These are phyloP conservation scores for Sciurus vulgaris DNA, from an alignment of 2,797 vertebrate species.

Conservation along the genomic window DNA sequence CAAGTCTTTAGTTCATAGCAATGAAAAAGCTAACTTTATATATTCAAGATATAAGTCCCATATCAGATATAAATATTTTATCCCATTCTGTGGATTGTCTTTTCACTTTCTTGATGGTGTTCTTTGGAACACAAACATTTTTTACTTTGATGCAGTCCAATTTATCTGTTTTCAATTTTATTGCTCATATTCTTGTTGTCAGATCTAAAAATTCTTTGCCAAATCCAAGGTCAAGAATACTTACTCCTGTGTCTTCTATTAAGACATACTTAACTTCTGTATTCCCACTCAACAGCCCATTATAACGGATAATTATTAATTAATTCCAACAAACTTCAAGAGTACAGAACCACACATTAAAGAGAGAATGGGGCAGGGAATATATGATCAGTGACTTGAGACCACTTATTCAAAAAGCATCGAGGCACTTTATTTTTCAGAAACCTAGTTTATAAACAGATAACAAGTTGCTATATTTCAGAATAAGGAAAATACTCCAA, in stretches of 20 bases:
- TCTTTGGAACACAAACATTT: neutral
- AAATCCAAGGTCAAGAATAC: conserved; percentile 29
- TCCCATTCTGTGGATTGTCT: neutral
- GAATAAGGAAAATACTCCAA: neutral
- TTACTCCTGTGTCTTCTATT: neutral
- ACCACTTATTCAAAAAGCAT: neutral
- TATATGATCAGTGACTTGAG: neutral
- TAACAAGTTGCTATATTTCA: conserved; percentile 15
- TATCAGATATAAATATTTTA: conserved; percentile 5
- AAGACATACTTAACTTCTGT: neutral
- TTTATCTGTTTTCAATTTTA: conserved; percentile 32
- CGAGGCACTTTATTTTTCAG: neutral
- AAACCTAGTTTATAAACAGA: conserved; percentile 24
- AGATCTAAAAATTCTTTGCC: neutral
- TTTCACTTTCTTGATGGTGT: neutral
- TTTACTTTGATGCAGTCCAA: neutral
- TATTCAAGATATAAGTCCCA: neutral
- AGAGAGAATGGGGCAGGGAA: neutral
- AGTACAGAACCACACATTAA: neutral
- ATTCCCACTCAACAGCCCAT: neutral
- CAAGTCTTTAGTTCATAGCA: no score
- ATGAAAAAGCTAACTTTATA: neutral
- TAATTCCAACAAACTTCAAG: neutral
- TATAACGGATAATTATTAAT: neutral
- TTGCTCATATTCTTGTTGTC: neutral